Conservation (phyloP, 30 jellyfish, hydroid and myxozoan genomes). For the Aurelia aurita complex sp. Pacific region DNA sequence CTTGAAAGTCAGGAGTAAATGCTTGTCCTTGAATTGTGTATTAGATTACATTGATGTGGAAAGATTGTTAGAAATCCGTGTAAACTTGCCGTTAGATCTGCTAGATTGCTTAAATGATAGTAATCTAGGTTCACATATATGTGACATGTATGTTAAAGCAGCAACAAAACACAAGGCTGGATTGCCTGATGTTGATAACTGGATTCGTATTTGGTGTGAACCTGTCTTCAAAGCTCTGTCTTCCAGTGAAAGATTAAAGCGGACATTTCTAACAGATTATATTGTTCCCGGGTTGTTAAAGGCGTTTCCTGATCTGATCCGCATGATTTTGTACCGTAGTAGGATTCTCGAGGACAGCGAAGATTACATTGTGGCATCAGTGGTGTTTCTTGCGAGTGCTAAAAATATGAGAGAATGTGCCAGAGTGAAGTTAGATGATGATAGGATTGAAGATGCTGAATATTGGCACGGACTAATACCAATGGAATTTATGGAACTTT, state of each 20-base stretch:
- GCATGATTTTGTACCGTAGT: slow-evolving; percentile 39
- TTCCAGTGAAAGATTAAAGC: slow-evolving; percentile 22
- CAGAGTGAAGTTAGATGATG: slow-evolving; percentile 6
- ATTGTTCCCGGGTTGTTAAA: slow-evolving; percentile 76
- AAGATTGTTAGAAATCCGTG: slow-evolving; percentile 29
- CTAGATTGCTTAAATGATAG: slow-evolving; percentile 69
- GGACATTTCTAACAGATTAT: slow-evolving; percentile 48
- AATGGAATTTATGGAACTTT: slow-evolving; percentile 56
- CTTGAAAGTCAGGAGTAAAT: slow-evolving; percentile 65
- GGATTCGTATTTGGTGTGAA: slow-evolving; percentile 79
- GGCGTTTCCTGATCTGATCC: slow-evolving; percentile 41
- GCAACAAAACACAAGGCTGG: slow-evolving; percentile 61
- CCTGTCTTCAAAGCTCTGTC: slow-evolving; percentile 62
- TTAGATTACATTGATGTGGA: slow-evolving; percentile 26
- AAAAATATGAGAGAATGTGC: slow-evolving; percentile 60
- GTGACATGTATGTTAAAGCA: slow-evolving; percentile 70
- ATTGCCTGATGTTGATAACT: slow-evolving; percentile 2
- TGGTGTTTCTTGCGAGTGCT: slow-evolving; percentile 66
- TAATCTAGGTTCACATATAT: slow-evolving; percentile 73
- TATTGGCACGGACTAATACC: slow-evolving; percentile 73
- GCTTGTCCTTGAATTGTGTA: slow-evolving; percentile 50
- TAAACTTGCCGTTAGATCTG: slow-evolving; percentile 52
- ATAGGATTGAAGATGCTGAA: background rate
- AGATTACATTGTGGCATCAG: slow-evolving; percentile 41
- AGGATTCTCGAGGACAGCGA: background rate